Evolutionary conservation across 2,888 invertebrate species (phyloP).

Genomic region (Pollenia amentaria): DNA sequence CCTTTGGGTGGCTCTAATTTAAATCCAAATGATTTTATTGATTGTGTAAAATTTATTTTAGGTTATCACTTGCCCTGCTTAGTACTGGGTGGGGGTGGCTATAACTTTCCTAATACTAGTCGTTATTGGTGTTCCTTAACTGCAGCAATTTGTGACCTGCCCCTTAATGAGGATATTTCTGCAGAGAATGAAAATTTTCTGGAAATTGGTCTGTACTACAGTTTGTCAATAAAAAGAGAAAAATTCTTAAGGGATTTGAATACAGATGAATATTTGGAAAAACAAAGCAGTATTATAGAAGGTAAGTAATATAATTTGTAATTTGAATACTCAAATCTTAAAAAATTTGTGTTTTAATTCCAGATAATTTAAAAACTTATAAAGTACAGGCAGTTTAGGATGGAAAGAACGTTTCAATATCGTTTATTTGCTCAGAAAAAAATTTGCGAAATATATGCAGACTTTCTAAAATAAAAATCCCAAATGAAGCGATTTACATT

Average conservation of each 20-base stretch:
- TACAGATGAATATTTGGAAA: constrained; percentile 80
- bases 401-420: too few relatives aligned
- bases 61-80: constrained; percentile 87
- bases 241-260: constrained; percentile 81
- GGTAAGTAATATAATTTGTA: constrained; percentile 66
- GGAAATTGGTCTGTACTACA: constrained; percentile 90
- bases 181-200: constrained; percentile 89
- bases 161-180: constrained; percentile 89
- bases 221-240: constrained; percentile 85
- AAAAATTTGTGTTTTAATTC: constrained; percentile 45
- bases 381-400: constrained; percentile 46
- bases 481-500: too few relatives aligned
- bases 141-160: constrained; percentile 86
- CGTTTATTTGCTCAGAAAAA: too few relatives aligned
- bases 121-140: constrained; percentile 91
- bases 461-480: too few relatives aligned
- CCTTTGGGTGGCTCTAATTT: constrained; percentile 90
- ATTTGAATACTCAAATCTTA: background rate
- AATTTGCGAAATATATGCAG: too few relatives aligned
- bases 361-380: constrained; percentile 70
- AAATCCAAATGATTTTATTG: constrained; percentile 86
- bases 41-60: constrained; percentile 87
- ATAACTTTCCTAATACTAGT: constrained; percentile 90
- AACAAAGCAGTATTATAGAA: constrained; percentile 76
- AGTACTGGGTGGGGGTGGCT: constrained; percentile 92